Evolutionary conservation across 2,113 vertebrate genomes (phyloP).

Genomic region (Canis aureus): DNA sequence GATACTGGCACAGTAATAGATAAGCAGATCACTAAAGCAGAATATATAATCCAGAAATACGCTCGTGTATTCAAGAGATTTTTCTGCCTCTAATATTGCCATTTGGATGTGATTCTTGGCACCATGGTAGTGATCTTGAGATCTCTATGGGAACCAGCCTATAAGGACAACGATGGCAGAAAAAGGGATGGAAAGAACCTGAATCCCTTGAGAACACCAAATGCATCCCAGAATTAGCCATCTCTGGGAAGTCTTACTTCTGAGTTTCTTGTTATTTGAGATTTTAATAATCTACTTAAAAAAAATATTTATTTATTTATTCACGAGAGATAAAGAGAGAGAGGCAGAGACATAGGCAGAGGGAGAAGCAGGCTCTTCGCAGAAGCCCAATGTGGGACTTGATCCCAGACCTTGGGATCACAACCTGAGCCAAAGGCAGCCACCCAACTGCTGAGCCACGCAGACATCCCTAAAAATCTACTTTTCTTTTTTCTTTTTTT

Average conservation of each 20-base stretch:
- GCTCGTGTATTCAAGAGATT: background rate
- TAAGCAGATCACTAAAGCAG: background rate
- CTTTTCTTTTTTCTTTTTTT: too few species aligned
- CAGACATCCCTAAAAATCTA: too few species aligned
- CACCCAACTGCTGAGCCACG: too few species aligned
- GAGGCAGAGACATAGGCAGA: too few species aligned
- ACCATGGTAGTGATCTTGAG: background rate
- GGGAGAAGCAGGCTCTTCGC: too few species aligned
- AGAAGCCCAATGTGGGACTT: too few species aligned
- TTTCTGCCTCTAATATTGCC: background rate
- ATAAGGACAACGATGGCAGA: background rate
- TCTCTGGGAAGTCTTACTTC: constrained; percentile 8
- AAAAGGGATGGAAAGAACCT: background rate
- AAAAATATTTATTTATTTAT: background rate
- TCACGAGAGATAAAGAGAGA: too few species aligned
- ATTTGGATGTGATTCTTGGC: background rate
- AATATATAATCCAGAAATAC: background rate
- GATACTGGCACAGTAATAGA: background rate
- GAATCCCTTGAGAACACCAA: background rate
- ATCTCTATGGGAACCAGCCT: background rate
- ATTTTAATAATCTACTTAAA: background rate
- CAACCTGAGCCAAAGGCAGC: too few species aligned
- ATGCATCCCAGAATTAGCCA: background rate
- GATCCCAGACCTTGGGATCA: too few species aligned
- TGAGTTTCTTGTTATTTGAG: constrained; percentile 34